These are phyloP conservation scores for Lagopus leucura DNA, from an alignment of 2,113 vertebrate species.

Conservation along the genomic window DNA sequence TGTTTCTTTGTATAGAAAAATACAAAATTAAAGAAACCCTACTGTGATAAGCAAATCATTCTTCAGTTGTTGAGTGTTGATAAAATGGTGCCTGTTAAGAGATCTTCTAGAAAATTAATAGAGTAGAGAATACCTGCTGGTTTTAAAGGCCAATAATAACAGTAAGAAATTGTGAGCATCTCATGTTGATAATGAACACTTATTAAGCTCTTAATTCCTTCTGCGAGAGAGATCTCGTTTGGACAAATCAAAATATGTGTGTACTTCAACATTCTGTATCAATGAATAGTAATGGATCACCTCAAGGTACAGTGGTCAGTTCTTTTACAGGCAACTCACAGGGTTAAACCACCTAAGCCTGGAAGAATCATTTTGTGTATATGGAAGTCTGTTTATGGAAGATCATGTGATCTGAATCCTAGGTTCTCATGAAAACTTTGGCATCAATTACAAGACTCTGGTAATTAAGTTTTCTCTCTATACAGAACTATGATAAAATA, in stretches of 20 bases:
- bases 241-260: background rate
- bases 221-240: conserved; percentile 32
- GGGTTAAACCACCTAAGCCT: background rate
- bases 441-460: background rate
- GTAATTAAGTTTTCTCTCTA: background rate
- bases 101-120: conserved; percentile 68
- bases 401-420: background rate
- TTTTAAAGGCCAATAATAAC: conserved; percentile 62
- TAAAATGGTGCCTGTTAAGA: conserved; percentile 43
- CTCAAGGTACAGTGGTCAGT: no score
- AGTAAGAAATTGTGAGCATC: conserved; percentile 2
- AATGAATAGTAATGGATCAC: background rate
- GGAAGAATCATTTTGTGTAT: background rate
- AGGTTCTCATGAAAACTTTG: background rate
- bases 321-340: fast-evolving
- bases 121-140: conserved; percentile 28
- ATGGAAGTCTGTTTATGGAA: background rate
- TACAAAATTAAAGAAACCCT: background rate
- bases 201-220: conserved; percentile 35
- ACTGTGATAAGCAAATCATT: background rate
- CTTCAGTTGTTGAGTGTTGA: conserved; percentile 12
- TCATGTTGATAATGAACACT: background rate
- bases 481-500: background rate
- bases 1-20: conserved; percentile 4
- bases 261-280: background rate